phyloP scores from a whole-genome alignment of 2,888 invertebrate genomes.

The Nebria salina region DNA sequence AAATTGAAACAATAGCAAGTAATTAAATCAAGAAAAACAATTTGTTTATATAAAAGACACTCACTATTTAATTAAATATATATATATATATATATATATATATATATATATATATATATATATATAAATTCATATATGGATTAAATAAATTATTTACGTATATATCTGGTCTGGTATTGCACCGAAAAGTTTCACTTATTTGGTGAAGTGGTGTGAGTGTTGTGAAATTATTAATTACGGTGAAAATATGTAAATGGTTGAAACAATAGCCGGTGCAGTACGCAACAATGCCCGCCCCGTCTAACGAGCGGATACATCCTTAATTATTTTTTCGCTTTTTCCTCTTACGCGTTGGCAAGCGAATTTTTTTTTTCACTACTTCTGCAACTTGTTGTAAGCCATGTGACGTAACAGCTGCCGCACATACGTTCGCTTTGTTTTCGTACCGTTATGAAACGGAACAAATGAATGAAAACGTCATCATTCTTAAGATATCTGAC shows the following conservation, averaged over 20 bases:
- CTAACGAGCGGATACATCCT: slow-evolving; percentile 40
- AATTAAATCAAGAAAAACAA: neutral
- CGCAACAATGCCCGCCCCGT: slow-evolving; percentile 24
- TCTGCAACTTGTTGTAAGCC: slow-evolving; percentile 59
- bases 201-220: neutral
- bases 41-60: neutral
- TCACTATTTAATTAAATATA: neutral
- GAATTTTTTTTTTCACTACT: neutral
- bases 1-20: neutral
- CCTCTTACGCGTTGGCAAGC: slow-evolving; percentile 19
- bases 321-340: slow-evolving; percentile 36
- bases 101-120: no score
- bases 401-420: slow-evolving; percentile 56
- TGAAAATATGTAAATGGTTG: slow-evolving; percentile 46
- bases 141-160: neutral
- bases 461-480: neutral
- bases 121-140: neutral
- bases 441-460: slow-evolving; percentile 20
- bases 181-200: slow-evolving; percentile 38
- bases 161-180: slow-evolving; percentile 27
- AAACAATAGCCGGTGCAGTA: slow-evolving; percentile 34
- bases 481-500: neutral
- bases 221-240: slow-evolving; percentile 45
- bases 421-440: slow-evolving; percentile 14
- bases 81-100: no score